A percentile compares a stretch with the other conserved stretches of the same genome.
These are phyloP conservation scores for Anniella stebbinsi DNA, from an alignment of 2,797 vertebrate species.

Conservation along the genomic window DNA sequence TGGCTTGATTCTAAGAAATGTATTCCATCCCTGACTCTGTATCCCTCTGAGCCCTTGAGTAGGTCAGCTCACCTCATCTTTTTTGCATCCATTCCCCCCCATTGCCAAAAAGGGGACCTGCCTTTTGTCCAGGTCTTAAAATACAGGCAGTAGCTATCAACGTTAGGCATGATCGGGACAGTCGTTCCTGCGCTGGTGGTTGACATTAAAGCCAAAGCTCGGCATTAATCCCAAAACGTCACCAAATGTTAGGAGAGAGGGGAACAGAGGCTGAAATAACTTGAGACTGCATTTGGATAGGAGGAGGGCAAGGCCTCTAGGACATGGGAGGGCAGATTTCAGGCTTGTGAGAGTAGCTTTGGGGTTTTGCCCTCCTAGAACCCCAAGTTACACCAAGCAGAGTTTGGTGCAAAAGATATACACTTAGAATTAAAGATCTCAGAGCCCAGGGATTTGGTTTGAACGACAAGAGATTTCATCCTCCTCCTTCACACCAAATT, in stretches of 20 bases:
- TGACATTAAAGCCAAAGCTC: not conserved
- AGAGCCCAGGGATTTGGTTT: no score
- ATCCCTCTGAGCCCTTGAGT: not conserved
- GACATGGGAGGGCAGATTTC: no score
- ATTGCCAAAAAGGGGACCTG: not conserved
- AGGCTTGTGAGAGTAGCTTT: no score
- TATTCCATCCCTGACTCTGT: not conserved
- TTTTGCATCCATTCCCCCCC: not conserved
- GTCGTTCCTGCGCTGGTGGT: not conserved
- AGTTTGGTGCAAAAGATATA: no score
- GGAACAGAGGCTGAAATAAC: not conserved
- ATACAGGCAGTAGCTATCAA: no score
- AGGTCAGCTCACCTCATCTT: not conserved
- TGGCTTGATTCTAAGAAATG: constrained; percentile 1
- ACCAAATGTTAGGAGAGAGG: not conserved
- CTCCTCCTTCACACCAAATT: no score
- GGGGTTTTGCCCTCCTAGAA: no score
- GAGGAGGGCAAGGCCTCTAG: not conserved
- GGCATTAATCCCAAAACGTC: not conserved
- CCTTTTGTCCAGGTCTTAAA: no score
- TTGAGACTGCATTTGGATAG: not conserved
- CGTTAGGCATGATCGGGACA: not conserved
- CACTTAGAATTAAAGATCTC: no score
- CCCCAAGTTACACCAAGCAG: no score
- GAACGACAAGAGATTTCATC: no score